A percentile compares a stretch with the other conserved stretches of the same genome.
phyloP scores from a whole-genome alignment of 2,797 vertebrate genomes.

The Melanotaenia parkinsoni region DNA sequence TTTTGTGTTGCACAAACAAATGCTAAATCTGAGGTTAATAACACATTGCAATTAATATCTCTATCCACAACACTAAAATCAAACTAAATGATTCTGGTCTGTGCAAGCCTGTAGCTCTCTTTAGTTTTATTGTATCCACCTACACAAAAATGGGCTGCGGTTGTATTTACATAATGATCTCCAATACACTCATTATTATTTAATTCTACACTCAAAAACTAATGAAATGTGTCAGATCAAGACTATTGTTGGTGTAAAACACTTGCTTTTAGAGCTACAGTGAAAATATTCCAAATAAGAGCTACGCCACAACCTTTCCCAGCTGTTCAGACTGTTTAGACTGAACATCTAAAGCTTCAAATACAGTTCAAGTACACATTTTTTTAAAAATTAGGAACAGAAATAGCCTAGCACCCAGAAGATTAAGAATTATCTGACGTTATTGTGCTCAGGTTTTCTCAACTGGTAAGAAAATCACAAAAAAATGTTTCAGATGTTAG shows the following conservation, averaged over 20 bases:
- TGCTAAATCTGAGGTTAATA: not conserved
- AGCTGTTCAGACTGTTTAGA: not conserved
- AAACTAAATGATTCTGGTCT: not conserved
- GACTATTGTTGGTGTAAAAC: not conserved
- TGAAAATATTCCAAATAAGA: not conserved
- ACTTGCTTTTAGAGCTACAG: not conserved
- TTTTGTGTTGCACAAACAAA: not conserved
- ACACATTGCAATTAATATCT: not conserved
- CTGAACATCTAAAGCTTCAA: not conserved
- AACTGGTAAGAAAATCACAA: not conserved
- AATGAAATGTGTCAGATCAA: not conserved
- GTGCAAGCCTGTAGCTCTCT: not conserved
- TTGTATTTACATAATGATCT: not conserved
- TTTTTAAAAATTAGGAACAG: not conserved
- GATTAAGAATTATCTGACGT: not conserved
- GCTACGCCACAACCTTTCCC: not conserved
- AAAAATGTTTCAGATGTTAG: not conserved
- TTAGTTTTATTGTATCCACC: not conserved
- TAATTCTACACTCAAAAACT: not conserved
- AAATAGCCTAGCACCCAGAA: not conserved
- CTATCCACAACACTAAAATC: not conserved
- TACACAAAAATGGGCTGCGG: not conserved
- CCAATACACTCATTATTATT: not conserved
- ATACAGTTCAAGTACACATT: not conserved
- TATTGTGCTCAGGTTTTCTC: not conserved